Evolutionary conservation across 1,140 invertebrate genomes (phyloP).

Genomic region (Pseudoatta argentina): DNA sequence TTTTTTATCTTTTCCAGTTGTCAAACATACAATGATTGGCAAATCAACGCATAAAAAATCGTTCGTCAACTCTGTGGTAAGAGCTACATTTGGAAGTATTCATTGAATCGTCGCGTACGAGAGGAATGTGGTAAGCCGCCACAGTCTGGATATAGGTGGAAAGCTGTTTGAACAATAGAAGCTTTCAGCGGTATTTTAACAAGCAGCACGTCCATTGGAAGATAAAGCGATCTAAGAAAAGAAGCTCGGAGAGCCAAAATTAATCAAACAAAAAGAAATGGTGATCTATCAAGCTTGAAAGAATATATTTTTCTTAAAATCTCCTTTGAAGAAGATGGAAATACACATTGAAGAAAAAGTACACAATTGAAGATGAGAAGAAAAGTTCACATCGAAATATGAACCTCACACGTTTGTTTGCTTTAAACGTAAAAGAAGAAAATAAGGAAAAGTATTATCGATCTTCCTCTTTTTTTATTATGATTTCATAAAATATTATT

Average conservation of each 20-base stretch:
- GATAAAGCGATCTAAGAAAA: neutral
- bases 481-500: neutral
- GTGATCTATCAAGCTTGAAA: neutral
- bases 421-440: no score
- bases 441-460: neutral
- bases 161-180: conserved; percentile 86
- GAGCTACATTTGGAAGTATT: conserved; percentile 65
- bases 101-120: conserved; percentile 59
- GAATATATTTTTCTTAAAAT: no score
- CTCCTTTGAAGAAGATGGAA: no score
- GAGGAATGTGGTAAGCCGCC: conserved; percentile 71
- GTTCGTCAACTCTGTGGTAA: conserved; percentile 45
- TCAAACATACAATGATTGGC: neutral
- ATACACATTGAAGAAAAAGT: no score
- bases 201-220: conserved; percentile 58
- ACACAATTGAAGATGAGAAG: no score
- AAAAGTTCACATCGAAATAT: no score
- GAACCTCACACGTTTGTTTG: no score
- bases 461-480: neutral
- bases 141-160: conserved; percentile 65
- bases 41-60: conserved; percentile 11
- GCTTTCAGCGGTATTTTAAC: conserved; percentile 72
- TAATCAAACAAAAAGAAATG: neutral
- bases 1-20: conserved; percentile 15
- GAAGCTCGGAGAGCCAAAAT: neutral